Percentiles rank a stretch among this genome's conserved stretches.
Evolutionary conservation across 2,797 vertebrate species (phyloP).

Genomic region (Agapornis canus): DNA sequence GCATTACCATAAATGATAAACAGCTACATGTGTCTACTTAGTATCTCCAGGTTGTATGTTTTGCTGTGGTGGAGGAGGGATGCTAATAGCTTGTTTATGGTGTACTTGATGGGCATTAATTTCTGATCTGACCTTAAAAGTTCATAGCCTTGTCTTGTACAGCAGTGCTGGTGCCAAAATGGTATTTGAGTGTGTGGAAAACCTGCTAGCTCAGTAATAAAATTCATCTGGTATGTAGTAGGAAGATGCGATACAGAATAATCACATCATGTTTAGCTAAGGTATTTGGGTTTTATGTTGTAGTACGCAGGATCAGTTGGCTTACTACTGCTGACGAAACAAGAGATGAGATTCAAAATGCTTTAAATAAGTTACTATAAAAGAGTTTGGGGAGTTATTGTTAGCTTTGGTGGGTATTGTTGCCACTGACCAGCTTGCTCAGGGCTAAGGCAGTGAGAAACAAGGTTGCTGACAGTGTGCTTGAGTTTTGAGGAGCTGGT

Average conservation of each 20-base stretch:
- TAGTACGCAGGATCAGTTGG: not conserved
- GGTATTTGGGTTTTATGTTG: not conserved
- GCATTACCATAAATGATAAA: not conserved
- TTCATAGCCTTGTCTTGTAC: not conserved
- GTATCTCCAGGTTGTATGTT: not conserved
- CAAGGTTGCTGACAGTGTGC: fast-evolving
- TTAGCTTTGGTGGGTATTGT: not conserved
- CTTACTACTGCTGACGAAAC: not conserved
- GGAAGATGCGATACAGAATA: not conserved
- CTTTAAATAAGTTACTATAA: not conserved
- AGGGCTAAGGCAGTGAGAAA: not conserved
- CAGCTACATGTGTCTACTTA: fast-evolving
- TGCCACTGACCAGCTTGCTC: not conserved
- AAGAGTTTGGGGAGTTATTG: not conserved
- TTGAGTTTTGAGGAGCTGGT: not conserved
- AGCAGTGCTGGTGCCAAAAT: not conserved
- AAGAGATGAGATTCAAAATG: not conserved
- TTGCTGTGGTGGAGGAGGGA: not conserved
- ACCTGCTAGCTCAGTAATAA: not conserved
- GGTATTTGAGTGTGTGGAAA: not conserved
- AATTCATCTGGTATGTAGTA: not conserved
- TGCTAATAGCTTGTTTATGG: not conserved
- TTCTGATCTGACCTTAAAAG: not conserved
- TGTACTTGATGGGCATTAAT: not conserved
- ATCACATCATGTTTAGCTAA: not conserved